Conservation (phyloP, 2,113 vertebrate genomes). For the Numenius arquata region DNA sequence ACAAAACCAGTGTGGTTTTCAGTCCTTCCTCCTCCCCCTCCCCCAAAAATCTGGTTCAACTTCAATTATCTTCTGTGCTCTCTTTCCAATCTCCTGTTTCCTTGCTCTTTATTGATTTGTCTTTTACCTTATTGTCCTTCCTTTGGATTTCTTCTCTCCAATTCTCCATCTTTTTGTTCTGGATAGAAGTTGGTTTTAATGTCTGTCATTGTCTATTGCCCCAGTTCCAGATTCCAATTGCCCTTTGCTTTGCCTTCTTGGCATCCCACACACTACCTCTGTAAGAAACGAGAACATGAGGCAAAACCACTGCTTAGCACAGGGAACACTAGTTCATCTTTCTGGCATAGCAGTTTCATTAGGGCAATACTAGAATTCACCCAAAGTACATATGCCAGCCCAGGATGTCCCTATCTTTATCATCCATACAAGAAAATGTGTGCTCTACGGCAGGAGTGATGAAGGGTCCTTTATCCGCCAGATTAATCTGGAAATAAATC, state of each 20-base stretch:
- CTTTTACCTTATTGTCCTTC: not conserved
- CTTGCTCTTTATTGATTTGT: not conserved
- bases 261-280: not conserved
- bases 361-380: not conserved
- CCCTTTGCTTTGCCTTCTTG: not conserved
- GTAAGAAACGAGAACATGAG: not conserved
- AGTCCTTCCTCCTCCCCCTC: not conserved
- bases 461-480: not conserved
- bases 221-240: not conserved
- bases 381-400: rapidly evolving
- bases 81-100: not conserved
- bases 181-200: not conserved
- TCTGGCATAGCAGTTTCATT: not conserved
- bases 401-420: not conserved
- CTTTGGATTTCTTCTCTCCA: not conserved
- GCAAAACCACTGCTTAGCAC: not conserved
- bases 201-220: not conserved
- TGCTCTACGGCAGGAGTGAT: not conserved
- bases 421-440: not conserved
- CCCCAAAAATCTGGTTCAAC: not conserved
- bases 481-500: conserved; percentile 12
- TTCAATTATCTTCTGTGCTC: not conserved
- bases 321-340: not conserved
- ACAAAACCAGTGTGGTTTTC: not conserved
- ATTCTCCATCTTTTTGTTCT: not conserved